Base-by-base conservation (phyloP, 2,797 vertebrate species). In the Margarornis squamiger region DNA sequence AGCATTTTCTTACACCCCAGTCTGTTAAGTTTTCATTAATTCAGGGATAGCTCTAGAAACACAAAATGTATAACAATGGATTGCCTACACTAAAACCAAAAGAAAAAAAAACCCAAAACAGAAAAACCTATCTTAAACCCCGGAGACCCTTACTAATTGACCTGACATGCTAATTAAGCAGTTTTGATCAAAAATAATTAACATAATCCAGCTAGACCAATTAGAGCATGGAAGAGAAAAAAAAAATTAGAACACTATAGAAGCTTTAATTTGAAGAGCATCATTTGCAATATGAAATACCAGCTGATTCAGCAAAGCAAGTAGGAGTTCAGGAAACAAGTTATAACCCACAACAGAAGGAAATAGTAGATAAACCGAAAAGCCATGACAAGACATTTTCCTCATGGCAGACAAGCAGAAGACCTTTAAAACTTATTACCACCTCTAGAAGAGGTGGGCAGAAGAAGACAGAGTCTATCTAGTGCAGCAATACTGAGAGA, bases 21-120 rank as follows among this genome's bases (percentile, higher is more conserved):
- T 29, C 82, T 93, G 87, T 91, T 95, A 91, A 84, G 59, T 93
- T 95, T 92, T 81, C 91, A 90, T 94, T 95, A 92, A 95, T 85
- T 95, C 86, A 61, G 36, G 57, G 67, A 76, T 92, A 52, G 48
- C 67, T 90, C 26, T 39, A 39, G 79, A 93, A 94, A 90, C 57
- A 82, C 68, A 52, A 93, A 92, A 67, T 34, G 34, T 76, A 1
- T 43, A 92, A 81, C 63, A 75, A 29, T 57, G 76, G 79, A 82
- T 84, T 92, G 87, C 59, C 55, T 81, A 36, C 3, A 5, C 66
- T 79, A 63, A 70, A 91, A 76, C 70, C 71, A 88, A 94, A 94
- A 80, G 32, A 82, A 76, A 96, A 94, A 93, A 81, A 62, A 77
- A 24, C 7, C 41, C 17, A 43, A 43, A 43, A 21, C 45, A 2